Percentiles rank a stretch among this genome's conserved stretches.
These are phyloP conservation scores for Serilophus lunatus DNA, from an alignment of 2,113 vertebrate genomes.

Conservation along the genomic window DNA sequence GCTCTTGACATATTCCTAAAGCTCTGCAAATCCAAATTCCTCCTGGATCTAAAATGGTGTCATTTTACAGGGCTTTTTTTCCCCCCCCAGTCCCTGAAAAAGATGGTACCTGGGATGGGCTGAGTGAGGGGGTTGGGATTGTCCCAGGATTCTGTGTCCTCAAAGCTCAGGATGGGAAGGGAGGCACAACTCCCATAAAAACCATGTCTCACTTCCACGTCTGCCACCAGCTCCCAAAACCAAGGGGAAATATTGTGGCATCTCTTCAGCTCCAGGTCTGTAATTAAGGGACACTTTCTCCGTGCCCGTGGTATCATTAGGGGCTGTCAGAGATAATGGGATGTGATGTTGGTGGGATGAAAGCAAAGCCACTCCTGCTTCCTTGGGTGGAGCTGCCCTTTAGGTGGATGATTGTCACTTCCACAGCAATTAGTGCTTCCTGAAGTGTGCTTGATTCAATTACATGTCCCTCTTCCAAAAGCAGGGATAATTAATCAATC, in stretches of 20 bases:
- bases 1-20: background rate
- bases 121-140: fast-evolving
- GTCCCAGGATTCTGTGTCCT: background rate
- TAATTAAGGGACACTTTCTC: background rate
- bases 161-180: background rate
- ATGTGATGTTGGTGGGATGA: background rate
- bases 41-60: background rate
- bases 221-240: background rate
- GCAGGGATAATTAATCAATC: background rate
- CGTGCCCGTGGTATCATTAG: fast-evolving
- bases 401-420: background rate
- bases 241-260: background rate
- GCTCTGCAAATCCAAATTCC: background rate
- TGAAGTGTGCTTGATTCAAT: background rate
- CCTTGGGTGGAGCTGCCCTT: background rate
- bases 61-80: background rate
- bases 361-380: background rate
- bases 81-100: background rate
- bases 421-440: background rate
- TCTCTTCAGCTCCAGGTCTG: background rate
- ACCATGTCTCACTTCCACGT: fast-evolving
- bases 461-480: background rate
- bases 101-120: background rate
- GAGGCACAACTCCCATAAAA: background rate
- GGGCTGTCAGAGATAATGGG: background rate